Evolutionary conservation across 2,888 invertebrate species (phyloP).

Genomic region (Melikaiella ostensackeni): DNA sequence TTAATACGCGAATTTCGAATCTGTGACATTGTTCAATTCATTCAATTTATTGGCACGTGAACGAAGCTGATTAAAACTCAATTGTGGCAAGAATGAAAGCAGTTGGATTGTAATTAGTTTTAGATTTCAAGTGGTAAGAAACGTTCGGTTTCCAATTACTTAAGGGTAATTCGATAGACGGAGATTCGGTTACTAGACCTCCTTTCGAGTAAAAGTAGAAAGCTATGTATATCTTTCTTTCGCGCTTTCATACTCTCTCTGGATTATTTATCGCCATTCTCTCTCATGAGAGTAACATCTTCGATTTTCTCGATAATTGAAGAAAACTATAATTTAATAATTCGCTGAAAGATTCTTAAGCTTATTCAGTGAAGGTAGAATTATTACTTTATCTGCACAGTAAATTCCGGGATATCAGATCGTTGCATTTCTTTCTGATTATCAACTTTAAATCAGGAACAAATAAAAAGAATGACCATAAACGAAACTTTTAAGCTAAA

Average conservation of each 20-base stretch:
- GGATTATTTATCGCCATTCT: conserved; percentile 15
- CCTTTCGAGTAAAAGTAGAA: conserved; percentile 31
- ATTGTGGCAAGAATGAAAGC: conserved; percentile 28
- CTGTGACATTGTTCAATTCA: conserved; percentile 13
- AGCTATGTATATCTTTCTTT: conserved; percentile 7
- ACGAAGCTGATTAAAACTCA: conserved; percentile 24
- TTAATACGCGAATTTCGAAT: conserved; percentile 1
- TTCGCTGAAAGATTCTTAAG: not conserved
- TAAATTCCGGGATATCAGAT: too few species aligned
- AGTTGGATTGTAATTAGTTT: conserved; percentile 25
- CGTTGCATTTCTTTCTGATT: too few species aligned
- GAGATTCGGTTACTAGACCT: conserved; percentile 19
- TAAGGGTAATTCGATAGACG: conserved; percentile 20
- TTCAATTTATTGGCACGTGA: conserved; percentile 8
- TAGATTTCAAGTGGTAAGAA: conserved; percentile 29
- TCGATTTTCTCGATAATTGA: not conserved
- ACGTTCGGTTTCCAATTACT: conserved; percentile 17
- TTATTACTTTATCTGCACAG: not conserved
- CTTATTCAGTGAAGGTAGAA: not conserved
- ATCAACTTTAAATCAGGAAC: too few species aligned
- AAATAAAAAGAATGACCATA: too few species aligned
- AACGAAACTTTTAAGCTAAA: too few species aligned
- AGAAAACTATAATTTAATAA: not conserved
- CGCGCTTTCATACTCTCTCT: conserved; percentile 1
- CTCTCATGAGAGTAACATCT: not conserved